A percentile compares a stretch with the other conserved stretches of the same genome.
Evolutionary conservation across 2,888 invertebrate genomes (phyloP).

Genomic region (Dolichopus griseipennis): DNA sequence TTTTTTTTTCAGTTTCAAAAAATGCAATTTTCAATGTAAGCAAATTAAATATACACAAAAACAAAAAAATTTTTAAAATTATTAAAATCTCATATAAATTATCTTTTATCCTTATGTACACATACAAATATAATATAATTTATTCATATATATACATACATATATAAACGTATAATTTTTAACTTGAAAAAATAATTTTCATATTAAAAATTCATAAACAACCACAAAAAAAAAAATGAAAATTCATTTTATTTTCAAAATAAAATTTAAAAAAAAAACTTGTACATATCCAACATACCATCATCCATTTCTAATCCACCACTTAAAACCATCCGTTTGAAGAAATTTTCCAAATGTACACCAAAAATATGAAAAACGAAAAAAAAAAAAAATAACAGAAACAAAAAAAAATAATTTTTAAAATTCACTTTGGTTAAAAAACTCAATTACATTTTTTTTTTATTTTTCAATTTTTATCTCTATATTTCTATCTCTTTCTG

Average conservation of each 20-base stretch:
- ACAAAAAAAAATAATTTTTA: neutral
- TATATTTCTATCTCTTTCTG: too few relatives aligned
- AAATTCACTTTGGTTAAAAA: constrained; percentile 1
- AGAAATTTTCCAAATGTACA: too few relatives aligned
- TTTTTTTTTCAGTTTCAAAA: neutral
- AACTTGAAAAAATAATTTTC: too few relatives aligned
- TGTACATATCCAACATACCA: too few relatives aligned
- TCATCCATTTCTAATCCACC: neutral
- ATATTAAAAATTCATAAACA: neutral
- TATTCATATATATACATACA: neutral
- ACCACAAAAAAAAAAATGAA: neutral
- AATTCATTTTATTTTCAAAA: neutral
- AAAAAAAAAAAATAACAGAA: neutral
- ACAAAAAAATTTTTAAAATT: too few relatives aligned
- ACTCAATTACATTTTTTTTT: neutral
- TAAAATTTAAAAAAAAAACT: too few relatives aligned
- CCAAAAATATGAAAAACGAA: neutral
- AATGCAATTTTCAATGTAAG: neutral
- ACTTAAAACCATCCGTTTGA: neutral
- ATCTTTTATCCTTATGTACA: neutral
- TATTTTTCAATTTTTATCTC: neutral
- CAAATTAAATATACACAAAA: neutral
- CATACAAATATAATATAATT: neutral
- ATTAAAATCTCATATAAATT: neutral
- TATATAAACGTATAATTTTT: neutral